Base-by-base conservation (phyloP, 2,888 invertebrate species). In the Hermaeophaga mercurialis region DNA sequence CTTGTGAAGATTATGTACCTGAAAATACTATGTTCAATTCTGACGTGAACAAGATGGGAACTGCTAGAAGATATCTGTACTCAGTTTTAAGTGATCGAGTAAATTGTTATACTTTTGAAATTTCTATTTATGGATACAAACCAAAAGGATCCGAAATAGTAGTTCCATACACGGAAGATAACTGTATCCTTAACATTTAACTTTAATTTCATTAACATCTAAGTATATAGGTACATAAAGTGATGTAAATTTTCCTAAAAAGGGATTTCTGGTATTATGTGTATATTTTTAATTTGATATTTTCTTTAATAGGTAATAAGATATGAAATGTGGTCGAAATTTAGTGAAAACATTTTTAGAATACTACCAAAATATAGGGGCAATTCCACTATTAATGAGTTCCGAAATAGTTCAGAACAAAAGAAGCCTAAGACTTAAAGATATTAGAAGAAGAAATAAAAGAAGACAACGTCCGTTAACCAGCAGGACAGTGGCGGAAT, bases 131-230 rank as follows among this genome's bases (percentile, higher is more conserved):
- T 68, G 96, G 96, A n/a, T 91, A 94, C 70, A 85, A 85, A 70
- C 78, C 88, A 11, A 85, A 86, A 47, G 84, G 86, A 41, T 83
- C 85, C 2, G 83, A 89, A 48, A 86, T 85, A 1, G 81, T 89
- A 55, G 82, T 92, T 54, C 89, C 93, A 24, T 97, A 96, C 75
- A 96, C 91, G 31, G 96, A 96, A 81, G 95, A 96, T 69, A 89
- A 90, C 66, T 97, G 96, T 96, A 92, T 92, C 91, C 90, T 90
- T 85, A 22, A 5, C n/a, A n/a, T n/a, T n/a, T n/a, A n/a, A n/a
- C n/a, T n/a, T n/a, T n/a, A n/a, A n/a, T n/a, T n/a, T n/a, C n/a
- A n/a, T n/a, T n/a, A n/a, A n/a, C n/a, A n/a, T n/a, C n/a, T n/a
- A n/a, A n/a, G n/a, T n/a, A n/a, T n/a, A n/a, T n/a, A n/a, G n/a